These are phyloP conservation scores for Thalassoma bifasciatum DNA, from an alignment of 2,113 vertebrate genomes.

Conservation along the genomic window DNA sequence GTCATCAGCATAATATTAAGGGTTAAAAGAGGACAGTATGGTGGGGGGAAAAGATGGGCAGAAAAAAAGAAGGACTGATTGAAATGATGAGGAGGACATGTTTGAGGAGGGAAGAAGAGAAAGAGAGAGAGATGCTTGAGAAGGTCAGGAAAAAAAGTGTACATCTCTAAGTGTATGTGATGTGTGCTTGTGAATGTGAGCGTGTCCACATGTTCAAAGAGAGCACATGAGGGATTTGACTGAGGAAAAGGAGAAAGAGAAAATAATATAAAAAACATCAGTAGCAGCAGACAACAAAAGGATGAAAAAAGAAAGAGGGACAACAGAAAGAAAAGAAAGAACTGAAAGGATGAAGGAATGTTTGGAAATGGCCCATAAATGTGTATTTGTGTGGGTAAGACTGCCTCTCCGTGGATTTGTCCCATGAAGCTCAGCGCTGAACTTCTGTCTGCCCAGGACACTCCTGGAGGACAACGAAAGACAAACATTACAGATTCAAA, in stretches of 20 bases:
- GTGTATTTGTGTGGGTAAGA: not conserved
- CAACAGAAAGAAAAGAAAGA: slow-evolving; percentile 24
- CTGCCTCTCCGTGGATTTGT: slow-evolving; percentile 11
- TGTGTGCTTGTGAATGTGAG: slow-evolving; percentile 29
- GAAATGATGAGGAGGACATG: slow-evolving; percentile 10
- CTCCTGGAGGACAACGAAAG: slow-evolving; percentile 27
- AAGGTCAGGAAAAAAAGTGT: slow-evolving; percentile 29
- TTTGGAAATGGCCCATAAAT: slow-evolving; percentile 37
- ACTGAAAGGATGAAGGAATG: slow-evolving; percentile 36
- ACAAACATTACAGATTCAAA: not conserved
- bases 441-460: slow-evolving; percentile 25
- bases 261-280: slow-evolving; percentile 51
- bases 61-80: slow-evolving; percentile 30
- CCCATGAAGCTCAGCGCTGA: slow-evolving; percentile 19
- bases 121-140: slow-evolving; percentile 13
- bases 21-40: not conserved
- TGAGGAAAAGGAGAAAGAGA: slow-evolving; percentile 8
- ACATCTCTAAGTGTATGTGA: slow-evolving; percentile 22
- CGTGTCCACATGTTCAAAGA: slow-evolving; percentile 46
- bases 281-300: slow-evolving; percentile 62
- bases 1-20: not conserved
- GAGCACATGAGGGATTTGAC: slow-evolving; percentile 55
- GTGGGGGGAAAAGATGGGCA: too few species aligned
- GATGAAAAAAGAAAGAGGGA: slow-evolving; percentile 38
- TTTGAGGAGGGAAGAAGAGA: slow-evolving; percentile 26